These are phyloP conservation scores for Melanotus villosus DNA, from an alignment of 2,888 invertebrate species.

Conservation along the genomic window DNA sequence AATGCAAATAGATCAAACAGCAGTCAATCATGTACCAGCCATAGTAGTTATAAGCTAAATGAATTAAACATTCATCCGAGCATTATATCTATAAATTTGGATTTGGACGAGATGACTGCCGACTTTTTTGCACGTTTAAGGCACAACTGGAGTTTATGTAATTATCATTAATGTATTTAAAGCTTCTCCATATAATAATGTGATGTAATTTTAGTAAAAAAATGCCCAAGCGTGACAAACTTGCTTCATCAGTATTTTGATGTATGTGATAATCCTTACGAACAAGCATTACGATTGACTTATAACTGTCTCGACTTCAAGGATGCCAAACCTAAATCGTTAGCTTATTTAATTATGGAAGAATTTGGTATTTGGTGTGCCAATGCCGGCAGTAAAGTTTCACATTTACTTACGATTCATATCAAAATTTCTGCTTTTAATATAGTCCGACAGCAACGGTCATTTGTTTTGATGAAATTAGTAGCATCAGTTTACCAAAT, in stretches of 20 bases:
- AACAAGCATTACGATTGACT: constrained; percentile 73
- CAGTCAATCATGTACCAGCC: not conserved
- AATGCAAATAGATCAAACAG: not conserved
- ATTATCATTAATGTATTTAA: constrained; percentile 2
- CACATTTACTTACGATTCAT: constrained; percentile 69
- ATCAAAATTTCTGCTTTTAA: constrained; percentile 82
- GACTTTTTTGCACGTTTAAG: constrained; percentile 47
- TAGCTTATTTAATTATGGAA: constrained; percentile 76
- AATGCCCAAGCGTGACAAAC: constrained; percentile 63
- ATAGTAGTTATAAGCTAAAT: not conserved
- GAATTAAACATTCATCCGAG: constrained; percentile 31
- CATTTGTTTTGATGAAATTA: constrained; percentile 75
- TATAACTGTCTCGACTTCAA: constrained; percentile 76
- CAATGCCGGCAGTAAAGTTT: constrained; percentile 65
- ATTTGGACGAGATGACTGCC: constrained; percentile 37
- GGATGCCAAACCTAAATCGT: constrained; percentile 74
- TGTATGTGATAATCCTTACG: constrained; percentile 72
- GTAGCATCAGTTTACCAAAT: constrained; percentile 78
- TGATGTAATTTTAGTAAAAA: constrained; percentile 63
- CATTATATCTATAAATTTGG: constrained; percentile 44
- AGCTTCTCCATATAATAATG: not conserved
- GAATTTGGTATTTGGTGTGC: constrained; percentile 72
- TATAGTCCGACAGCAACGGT: constrained; percentile 78
- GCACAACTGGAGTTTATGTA: constrained; percentile 49
- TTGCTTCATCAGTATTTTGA: constrained; percentile 64